Evolutionary conservation across 1,140 invertebrate genomes (phyloP), one percentile per base, ranked within the genome.

Genomic region (Branchinecta lindahli): DNA sequence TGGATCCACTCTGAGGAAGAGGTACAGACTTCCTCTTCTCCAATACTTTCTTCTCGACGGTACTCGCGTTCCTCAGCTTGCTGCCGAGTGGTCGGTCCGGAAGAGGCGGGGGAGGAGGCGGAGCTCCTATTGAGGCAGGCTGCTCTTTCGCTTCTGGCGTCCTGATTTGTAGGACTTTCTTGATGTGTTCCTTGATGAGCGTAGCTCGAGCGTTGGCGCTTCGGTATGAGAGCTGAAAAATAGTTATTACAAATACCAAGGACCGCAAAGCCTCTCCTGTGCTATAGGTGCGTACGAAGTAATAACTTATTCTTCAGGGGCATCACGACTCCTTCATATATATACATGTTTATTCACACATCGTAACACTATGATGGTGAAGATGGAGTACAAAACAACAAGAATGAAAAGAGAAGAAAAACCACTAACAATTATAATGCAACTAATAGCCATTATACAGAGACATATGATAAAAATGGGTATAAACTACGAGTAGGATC

Each of bases 171-270:
- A 86, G 76, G 21, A 84, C 75, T 46, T 80, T 75, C 20, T 80
- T 75, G 0, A 86, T 75, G 71, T 82, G 79, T 2, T 81, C 79
- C 70, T 80, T 79, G 18, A 85, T 79, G 46, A 82, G 81, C 8
- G 76, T 73, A n/a, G 85, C 68, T 66, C 79, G 77, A 21, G 81
- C 78, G 52, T 83, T 80, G 7, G 81, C 80, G 21, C 84, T 82
- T 45, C 85, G 80, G 76, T 86, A 87, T 8, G 85, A 79, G 65
- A 86, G 76, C 85, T 87, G 74, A 21, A 70, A 70, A 70, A 46
- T 12, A 46, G 45, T 21, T 44, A 61, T 44, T 67, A 72, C 61
- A 71, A 66, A 12, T 5, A 66, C 7, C 69, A 15, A 44, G 70
- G 20, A 70, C 66, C 52, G 3, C 7, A 21, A 21, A 9, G 7